Conservation (phyloP, 2,888 invertebrate genomes). For the Melieria crassipennis region DNA sequence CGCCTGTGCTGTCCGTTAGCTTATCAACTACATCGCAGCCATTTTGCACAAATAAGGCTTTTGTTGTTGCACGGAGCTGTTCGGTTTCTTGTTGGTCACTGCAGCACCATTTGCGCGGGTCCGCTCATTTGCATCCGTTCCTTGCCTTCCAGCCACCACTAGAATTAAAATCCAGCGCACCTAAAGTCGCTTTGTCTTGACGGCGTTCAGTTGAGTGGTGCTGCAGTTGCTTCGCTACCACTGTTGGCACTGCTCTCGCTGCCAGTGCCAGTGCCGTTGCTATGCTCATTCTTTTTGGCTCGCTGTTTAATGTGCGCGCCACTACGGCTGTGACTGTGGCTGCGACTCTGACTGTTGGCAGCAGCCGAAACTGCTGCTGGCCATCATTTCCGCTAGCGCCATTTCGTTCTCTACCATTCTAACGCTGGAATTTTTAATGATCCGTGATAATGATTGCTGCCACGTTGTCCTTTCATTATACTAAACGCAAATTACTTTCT, state of each 20-base stretch:
- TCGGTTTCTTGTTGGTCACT: background rate
- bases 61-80: background rate
- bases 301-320: background rate
- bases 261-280: background rate
- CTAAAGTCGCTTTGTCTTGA: too few relatives aligned
- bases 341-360: background rate
- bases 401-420: background rate
- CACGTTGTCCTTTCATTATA: constrained; percentile 37
- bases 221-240: too few relatives aligned
- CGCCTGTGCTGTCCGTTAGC: too few relatives aligned
- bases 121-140: background rate
- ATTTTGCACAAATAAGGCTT: too few relatives aligned
- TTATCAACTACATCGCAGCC: too few relatives aligned
- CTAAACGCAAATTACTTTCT: constrained; percentile 26
- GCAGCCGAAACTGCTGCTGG: constrained; percentile 4
- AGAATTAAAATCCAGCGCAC: too few relatives aligned
- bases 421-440: constrained; percentile 53
- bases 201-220: too few relatives aligned
- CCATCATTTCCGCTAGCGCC: constrained; percentile 42
- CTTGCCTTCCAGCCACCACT: background rate
- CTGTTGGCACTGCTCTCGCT: background rate
- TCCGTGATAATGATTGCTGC: constrained; percentile 58
- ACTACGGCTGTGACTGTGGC: too few relatives aligned
- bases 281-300: background rate
- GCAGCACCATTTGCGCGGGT: background rate